Percentiles rank a stretch among this genome's conserved stretches.
Conservation (phyloP, 2,888 invertebrate species). For the Druceiella hillmani region DNA sequence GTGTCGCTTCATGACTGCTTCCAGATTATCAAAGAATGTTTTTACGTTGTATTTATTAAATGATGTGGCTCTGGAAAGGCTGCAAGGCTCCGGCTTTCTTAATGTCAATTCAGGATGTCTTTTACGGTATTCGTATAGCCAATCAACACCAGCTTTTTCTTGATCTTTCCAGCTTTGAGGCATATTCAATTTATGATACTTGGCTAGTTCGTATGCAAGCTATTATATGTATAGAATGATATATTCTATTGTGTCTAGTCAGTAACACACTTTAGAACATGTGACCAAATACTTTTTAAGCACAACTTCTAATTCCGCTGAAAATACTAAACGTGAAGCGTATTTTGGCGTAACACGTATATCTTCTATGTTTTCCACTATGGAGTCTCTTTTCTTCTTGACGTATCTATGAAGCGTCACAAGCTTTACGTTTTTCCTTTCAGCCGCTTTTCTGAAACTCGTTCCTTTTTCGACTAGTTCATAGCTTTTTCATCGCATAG, state of each 20-base stretch:
- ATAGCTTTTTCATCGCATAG: conserved; percentile 12
- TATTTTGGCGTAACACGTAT: too few species aligned
- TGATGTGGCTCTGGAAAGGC: conserved; percentile 15
- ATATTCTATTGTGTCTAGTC: conserved; percentile 12
- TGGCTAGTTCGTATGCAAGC: conserved; percentile 19
- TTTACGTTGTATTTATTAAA: conserved; percentile 19
- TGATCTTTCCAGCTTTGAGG: conserved; percentile 17
- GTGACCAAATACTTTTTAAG: conserved; percentile 9
- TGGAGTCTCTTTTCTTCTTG: conserved; percentile 13
- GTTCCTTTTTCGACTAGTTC: conserved; percentile 14
- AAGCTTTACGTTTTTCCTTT: conserved; percentile 13
- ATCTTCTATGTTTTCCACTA: too few species aligned
- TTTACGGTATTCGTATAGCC: conserved; percentile 10
- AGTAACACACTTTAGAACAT: conserved; percentile 18
- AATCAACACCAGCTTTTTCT: conserved; percentile 14
- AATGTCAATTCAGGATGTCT: conserved; percentile 15
- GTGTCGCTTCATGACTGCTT: conserved; percentile 21
- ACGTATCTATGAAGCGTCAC: conserved; percentile 18
- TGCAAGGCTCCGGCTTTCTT: conserved; percentile 22
- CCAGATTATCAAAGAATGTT: conserved; percentile 25
- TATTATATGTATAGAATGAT: too few species aligned
- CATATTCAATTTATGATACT: conserved; percentile 14
- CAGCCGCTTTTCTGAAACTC: conserved; percentile 13
- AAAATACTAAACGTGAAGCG: too few species aligned
- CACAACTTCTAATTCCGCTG: too few species aligned